These are phyloP conservation scores for Sinonovacula constricta DNA, from an alignment of 1,140 invertebrate genomes.

Conservation along the genomic window DNA sequence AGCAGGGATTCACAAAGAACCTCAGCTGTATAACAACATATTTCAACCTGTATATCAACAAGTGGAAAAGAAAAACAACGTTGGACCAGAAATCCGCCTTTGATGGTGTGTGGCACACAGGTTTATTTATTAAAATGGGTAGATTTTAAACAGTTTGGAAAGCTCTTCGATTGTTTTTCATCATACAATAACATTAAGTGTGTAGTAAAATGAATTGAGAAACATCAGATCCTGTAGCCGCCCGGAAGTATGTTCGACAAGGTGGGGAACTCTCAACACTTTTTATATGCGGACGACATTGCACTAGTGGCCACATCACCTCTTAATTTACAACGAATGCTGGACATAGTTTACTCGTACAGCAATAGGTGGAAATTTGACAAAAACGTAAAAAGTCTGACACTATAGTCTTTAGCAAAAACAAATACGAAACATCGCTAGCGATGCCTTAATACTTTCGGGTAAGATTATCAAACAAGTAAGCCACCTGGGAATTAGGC, in stretches of 20 bases:
- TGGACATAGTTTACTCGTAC: neutral
- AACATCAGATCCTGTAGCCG: neutral
- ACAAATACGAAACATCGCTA: no score
- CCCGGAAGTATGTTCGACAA: neutral
- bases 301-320: neutral
- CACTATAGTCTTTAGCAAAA: neutral
- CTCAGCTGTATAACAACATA: neutral
- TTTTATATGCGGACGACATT: neutral
- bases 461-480: no score
- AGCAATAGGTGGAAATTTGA: no score
- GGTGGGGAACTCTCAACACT: conserved; percentile 1
- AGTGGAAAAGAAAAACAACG: neutral
- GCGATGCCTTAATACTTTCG: neutral
- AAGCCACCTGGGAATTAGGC: neutral
- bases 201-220: neutral
- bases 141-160: neutral
- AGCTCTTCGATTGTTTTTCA: neutral
- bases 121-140: conserved; percentile 4
- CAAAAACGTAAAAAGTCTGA: neutral
- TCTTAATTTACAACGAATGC: neutral
- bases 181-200: neutral
- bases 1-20: neutral
- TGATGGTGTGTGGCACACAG: conserved; percentile 15
- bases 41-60: neutral
- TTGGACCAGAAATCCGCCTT: neutral